A percentile compares a stretch with the other conserved stretches of the same genome.
These are phyloP conservation scores for Ctenosaura bakeri DNA, from an alignment of 2,797 vertebrate species.

Conservation along the genomic window DNA sequence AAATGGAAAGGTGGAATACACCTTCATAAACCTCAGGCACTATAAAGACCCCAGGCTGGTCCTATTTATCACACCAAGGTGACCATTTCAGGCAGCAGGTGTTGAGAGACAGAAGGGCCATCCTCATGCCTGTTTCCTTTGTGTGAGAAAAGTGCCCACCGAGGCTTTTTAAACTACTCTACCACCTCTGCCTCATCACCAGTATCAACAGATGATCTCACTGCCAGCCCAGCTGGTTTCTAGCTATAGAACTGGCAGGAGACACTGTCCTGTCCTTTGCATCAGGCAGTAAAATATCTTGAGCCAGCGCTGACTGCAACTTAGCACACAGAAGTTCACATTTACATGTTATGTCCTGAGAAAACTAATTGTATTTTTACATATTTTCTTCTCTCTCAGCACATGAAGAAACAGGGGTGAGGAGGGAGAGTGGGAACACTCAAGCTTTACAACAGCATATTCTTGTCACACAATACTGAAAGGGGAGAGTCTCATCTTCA, in stretches of 20 bases:
- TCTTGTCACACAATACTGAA: neutral
- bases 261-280: neutral
- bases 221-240: neutral
- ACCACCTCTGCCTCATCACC: neutral
- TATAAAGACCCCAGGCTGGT: neutral
- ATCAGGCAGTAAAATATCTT: neutral
- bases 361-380: neutral
- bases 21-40: neutral
- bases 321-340: neutral
- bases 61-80: neutral
- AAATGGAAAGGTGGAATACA: neutral
- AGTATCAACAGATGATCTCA: neutral
- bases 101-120: neutral
- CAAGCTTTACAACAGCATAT: neutral
- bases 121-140: neutral
- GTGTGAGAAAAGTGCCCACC: neutral
- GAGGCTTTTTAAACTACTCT: neutral
- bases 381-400: neutral
- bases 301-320: neutral
- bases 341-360: neutral
- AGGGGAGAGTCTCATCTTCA: neutral
- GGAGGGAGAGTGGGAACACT: neutral
- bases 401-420: neutral
- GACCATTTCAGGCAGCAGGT: neutral
- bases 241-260: neutral